phyloP scores from a whole-genome alignment of 2,113 vertebrate species.

The Andinoacara biseriatus region DNA sequence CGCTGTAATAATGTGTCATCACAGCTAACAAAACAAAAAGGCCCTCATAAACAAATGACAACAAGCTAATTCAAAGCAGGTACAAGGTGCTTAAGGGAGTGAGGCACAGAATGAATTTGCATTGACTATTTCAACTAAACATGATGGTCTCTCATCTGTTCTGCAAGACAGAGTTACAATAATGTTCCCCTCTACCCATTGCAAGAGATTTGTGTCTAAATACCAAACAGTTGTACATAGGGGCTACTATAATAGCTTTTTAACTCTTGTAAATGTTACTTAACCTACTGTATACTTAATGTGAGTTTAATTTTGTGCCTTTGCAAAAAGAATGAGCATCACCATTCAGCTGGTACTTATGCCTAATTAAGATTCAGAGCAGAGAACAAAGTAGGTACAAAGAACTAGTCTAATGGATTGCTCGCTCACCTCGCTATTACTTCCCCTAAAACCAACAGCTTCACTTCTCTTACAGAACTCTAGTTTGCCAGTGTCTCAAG shows the following conservation, averaged over 20 bases:
- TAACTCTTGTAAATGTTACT: neutral
- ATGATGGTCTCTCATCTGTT: neutral
- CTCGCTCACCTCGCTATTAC: neutral
- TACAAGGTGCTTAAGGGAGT: neutral
- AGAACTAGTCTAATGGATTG: constrained; percentile 8
- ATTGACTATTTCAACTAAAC: constrained; percentile 21
- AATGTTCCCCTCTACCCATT: neutral
- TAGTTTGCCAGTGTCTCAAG: neutral
- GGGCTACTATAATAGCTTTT: neutral
- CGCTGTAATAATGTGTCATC: neutral
- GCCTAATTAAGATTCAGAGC: constrained; percentile 13
- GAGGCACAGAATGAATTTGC: constrained; percentile 15
- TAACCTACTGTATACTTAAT: neutral
- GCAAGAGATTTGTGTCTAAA: neutral
- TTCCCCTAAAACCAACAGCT: neutral
- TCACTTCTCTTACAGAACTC: neutral
- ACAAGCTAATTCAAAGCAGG: constrained; percentile 43
- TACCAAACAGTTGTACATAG: neutral
- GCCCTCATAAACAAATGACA: constrained; percentile 32
- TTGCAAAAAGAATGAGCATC: neutral
- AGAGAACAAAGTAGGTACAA: neutral
- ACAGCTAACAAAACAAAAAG: neutral
- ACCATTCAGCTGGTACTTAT: neutral
- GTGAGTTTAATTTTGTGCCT: neutral
- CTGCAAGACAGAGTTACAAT: neutral